A percentile compares a stretch with the other conserved stretches of the same genome.
Evolutionary conservation across 2,797 vertebrate species (phyloP).

Genomic region (Tenualosa ilisha): DNA sequence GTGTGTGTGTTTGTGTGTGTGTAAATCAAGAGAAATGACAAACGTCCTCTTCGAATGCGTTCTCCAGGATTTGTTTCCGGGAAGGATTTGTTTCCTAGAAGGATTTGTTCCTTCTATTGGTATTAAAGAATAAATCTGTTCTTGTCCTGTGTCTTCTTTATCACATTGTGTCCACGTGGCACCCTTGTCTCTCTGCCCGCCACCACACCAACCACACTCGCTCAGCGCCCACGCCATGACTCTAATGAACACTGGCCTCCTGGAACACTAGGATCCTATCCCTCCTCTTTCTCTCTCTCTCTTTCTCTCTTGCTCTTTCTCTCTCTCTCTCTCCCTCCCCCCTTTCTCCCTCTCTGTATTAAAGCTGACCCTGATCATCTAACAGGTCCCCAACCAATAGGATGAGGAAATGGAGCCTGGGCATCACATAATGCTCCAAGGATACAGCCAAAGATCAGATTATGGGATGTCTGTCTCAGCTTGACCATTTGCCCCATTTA

Average conservation of each 20-base stretch:
- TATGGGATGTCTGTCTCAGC: constrained; percentile 57
- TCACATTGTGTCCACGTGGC: constrained; percentile 58
- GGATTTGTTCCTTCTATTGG: constrained; percentile 67
- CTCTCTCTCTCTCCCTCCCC: background rate
- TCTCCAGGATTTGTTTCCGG: constrained; percentile 64
- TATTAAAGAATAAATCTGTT: constrained; percentile 73
- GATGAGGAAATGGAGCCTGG: constrained; percentile 51
- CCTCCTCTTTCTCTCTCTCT: background rate
- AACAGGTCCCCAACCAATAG: constrained; percentile 37
- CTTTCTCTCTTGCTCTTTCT: background rate
- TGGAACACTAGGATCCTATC: constrained; percentile 46
- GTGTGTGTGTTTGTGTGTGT: constrained; percentile 9
- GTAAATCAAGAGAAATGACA: background rate
- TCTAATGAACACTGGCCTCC: constrained; percentile 51
- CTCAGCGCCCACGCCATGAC: constrained; percentile 36
- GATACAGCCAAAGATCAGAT: constrained; percentile 58
- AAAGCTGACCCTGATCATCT: constrained; percentile 60
- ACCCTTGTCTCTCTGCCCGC: background rate
- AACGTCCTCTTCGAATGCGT: constrained; percentile 47
- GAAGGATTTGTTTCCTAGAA: constrained; percentile 40
- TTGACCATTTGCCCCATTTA: constrained; percentile 57
- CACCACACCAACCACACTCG: constrained; percentile 19
- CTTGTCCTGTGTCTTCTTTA: constrained; percentile 60
- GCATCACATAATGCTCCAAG: constrained; percentile 31
- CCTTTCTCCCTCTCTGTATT: constrained; percentile 32